Base-by-base conservation (phyloP, 37 sponge, comb jelly and placozoan genomes). In the Haliclona indistincta region DNA sequence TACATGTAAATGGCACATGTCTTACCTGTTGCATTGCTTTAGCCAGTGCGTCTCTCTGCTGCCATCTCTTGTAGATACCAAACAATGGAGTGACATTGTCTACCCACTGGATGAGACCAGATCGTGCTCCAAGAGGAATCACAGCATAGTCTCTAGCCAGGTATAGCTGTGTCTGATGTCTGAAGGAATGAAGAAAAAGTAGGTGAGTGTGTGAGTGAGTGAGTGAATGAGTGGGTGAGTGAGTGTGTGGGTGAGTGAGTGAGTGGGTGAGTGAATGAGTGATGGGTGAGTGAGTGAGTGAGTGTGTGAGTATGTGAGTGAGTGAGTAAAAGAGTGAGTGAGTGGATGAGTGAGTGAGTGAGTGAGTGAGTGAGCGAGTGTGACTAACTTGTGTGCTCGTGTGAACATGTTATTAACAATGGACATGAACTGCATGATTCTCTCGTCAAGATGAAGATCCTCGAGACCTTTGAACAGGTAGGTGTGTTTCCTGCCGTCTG, bases 41-140 rank as follows among this genome's bases (percentile, higher is more conserved):
- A 47, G 88, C 89, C 63, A 79, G 71, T 3, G 89, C 83, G 47
- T 97, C 97, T 67, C 97, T 76, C 79, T 97, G 97, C 51, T 97
- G 97, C 96, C 99, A 98, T 6, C 99, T 47, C 71, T 98, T 97
- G 86, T 97, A 97, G 70, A 97, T 86, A 19, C 93, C 89, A 86
- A 95, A 98, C 39, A 98, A 81, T 13, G 99, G 96, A 23, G 99
- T 95, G 28, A 89, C 93, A 41, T 67, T 54, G 64, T 95, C 90
- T 40, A 98, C 93, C 99, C 99, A 98, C 73, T 98, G 92, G 71
- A 98, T 94, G 33, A 98, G 90, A 23, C 99, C 99, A 23, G 99
- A 98, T 40, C 93, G 67, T 3, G 91, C 90, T 19, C 99, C 99
- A 63, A 98, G 81, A 11, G 99, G 99, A 26, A 92, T 95, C 47